Evolutionary conservation across 2,113 vertebrate genomes (phyloP).

Genomic region (Cepphus grylle): DNA sequence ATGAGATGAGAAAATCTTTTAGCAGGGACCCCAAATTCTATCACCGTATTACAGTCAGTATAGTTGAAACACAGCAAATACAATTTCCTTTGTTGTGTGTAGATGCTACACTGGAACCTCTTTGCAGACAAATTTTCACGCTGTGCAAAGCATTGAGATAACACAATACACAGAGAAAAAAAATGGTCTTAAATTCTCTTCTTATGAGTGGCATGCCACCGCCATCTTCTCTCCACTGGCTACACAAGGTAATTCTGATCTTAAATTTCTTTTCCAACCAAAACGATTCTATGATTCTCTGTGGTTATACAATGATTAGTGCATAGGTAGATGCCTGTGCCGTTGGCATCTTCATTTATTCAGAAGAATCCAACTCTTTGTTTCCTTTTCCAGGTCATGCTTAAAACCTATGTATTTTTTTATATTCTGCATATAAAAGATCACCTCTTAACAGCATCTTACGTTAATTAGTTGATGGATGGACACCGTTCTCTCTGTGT

Average conservation of each 20-base stretch:
- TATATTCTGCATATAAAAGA: background rate
- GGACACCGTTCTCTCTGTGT: slow-evolving; percentile 28
- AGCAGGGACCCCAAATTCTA: background rate
- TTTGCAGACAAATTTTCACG: background rate
- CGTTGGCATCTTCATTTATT: background rate
- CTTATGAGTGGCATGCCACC: background rate
- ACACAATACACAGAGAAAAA: background rate
- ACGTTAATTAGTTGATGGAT: slow-evolving; percentile 34
- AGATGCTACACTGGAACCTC: background rate
- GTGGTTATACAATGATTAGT: background rate
- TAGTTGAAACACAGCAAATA: background rate
- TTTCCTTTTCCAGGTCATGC: background rate
- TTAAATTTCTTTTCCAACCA: background rate
- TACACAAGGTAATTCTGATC: background rate
- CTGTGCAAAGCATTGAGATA: background rate
- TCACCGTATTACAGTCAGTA: background rate
- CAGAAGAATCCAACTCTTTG: background rate
- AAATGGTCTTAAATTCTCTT: background rate
- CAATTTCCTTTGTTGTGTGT: background rate
- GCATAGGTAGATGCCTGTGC: background rate
- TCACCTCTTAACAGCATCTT: slow-evolving; percentile 25
- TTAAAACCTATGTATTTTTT: slow-evolving; percentile 6
- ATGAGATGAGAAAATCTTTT: background rate
- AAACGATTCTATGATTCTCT: background rate
- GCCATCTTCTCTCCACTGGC: background rate